Conservation (phyloP, 2,113 vertebrate species). For the Plectropomus leopardus region DNA sequence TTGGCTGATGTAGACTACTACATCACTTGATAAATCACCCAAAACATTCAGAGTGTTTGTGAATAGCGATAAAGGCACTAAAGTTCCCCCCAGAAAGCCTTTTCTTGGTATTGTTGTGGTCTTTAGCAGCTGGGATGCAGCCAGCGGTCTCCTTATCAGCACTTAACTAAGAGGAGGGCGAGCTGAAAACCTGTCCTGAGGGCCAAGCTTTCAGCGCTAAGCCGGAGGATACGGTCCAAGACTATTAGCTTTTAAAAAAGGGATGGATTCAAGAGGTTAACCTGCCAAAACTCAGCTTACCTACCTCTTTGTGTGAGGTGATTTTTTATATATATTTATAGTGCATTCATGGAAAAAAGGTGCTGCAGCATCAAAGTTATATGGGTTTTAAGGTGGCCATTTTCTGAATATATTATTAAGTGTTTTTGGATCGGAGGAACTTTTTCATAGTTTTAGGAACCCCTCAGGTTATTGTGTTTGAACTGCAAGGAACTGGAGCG, state of each 20-base stretch:
- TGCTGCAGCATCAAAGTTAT: neutral
- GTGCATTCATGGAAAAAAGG: neutral
- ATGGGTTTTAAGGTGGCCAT: neutral
- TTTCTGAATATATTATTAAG: neutral
- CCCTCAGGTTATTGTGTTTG: too few relatives aligned
- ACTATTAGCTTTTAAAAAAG: slow-evolving; percentile 43
- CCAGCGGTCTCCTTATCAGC: slow-evolving; percentile 77
- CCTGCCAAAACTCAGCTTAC: slow-evolving; percentile 36
- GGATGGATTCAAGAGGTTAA: slow-evolving; percentile 31
- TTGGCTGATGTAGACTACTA: slow-evolving; percentile 20
- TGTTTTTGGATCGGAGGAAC: too few relatives aligned
- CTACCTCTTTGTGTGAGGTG: neutral
- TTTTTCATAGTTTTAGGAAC: too few relatives aligned
- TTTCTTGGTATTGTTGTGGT: slow-evolving; percentile 67
- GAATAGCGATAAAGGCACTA: slow-evolving; percentile 46
- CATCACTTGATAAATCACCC: slow-evolving; percentile 56
- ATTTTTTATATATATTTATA: neutral
- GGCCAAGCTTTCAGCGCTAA: slow-evolving; percentile 68
- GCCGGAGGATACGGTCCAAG: slow-evolving; percentile 28
- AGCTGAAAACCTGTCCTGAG: slow-evolving; percentile 68
- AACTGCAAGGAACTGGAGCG: too few relatives aligned
- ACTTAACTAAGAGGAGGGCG: slow-evolving; percentile 56
- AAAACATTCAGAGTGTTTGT: slow-evolving; percentile 56
- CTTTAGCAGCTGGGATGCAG: slow-evolving; percentile 56
- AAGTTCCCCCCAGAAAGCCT: slow-evolving; percentile 47